Evolutionary conservation across 1,140 invertebrate genomes (phyloP).

Genomic region (Brachionus paranguensis): DNA sequence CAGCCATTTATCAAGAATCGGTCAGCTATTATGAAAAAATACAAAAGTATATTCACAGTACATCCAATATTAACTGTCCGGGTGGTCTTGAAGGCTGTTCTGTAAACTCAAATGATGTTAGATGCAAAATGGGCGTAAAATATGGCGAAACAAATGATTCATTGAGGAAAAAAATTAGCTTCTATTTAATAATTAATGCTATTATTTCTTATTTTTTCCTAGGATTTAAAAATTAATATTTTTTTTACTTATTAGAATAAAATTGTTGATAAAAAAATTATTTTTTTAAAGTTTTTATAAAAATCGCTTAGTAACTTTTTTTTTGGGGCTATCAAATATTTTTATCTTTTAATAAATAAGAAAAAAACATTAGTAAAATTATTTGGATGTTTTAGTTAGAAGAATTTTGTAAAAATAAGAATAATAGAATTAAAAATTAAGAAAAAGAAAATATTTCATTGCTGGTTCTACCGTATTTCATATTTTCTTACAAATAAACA

Average conservation of each 20-base stretch:
- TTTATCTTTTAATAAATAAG: too few relatives aligned
- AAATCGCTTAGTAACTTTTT: not conserved
- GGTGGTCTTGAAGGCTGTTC: conserved; percentile 34
- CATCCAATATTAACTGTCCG: conserved; percentile 22
- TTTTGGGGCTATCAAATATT: too few relatives aligned
- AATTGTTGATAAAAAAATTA: not conserved
- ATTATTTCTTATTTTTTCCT: not conserved
- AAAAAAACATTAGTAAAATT: too few relatives aligned
- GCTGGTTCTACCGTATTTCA: too few relatives aligned
- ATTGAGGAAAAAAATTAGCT: not conserved
- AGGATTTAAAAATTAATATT: not conserved
- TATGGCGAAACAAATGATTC: conserved; percentile 15
- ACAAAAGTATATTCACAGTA: conserved; percentile 36
- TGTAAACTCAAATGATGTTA: conserved; percentile 21
- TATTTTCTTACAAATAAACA: too few relatives aligned
- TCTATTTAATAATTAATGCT: not conserved
- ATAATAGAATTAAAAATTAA: too few relatives aligned
- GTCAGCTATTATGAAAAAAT: conserved; percentile 40
- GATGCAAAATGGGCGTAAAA: conserved; percentile 39
- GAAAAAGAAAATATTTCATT: too few relatives aligned
- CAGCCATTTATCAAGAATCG: not conserved
- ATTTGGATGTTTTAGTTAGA: too few relatives aligned
- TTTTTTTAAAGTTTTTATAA: not conserved
- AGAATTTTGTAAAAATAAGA: too few relatives aligned
- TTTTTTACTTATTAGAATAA: not conserved